Evolutionary conservation across 2,888 invertebrate species (phyloP).

Genomic region (Oscheius sp.): DNA sequence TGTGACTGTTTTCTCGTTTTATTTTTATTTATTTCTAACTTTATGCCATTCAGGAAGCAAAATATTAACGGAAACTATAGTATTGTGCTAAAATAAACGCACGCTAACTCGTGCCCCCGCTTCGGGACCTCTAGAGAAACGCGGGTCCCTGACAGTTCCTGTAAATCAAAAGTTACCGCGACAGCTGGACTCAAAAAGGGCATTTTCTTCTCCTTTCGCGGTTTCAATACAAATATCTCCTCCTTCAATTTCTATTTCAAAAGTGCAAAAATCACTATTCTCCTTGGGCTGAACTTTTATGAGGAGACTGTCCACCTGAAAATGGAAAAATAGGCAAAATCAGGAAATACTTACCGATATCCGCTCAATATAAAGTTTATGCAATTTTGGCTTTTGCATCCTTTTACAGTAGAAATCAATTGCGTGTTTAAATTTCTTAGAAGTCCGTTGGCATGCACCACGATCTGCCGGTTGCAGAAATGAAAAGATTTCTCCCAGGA

Average conservation of each 20-base stretch:
- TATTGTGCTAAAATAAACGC: too few species aligned
- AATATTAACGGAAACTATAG: too few species aligned
- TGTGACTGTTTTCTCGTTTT: too few species aligned
- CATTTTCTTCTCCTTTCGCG: background rate
- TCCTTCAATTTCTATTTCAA: conserved; percentile 7
- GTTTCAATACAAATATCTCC: conserved; percentile 3
- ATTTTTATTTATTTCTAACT: too few species aligned
- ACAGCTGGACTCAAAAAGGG: background rate
- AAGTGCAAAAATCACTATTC: background rate
- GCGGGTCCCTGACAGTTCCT: background rate
- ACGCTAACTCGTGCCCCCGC: too few species aligned
- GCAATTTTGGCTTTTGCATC: background rate
- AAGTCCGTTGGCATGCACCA: too few species aligned
- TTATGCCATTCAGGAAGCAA: too few species aligned
- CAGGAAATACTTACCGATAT: background rate
- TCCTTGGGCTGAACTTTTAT: background rate
- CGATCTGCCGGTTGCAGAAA: background rate
- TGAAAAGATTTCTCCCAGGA: background rate
- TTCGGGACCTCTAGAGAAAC: too few species aligned
- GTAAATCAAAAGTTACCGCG: background rate
- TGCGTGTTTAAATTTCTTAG: too few species aligned
- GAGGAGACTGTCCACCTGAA: background rate
- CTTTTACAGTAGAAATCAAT: too few species aligned
- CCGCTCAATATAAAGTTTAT: conserved; percentile 7
- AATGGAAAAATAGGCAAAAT: background rate